phyloP scores from a whole-genome alignment of 30 jellyfish, hydroid and myxozoan genomes.

The Pseudorhiza aurosa region DNA sequence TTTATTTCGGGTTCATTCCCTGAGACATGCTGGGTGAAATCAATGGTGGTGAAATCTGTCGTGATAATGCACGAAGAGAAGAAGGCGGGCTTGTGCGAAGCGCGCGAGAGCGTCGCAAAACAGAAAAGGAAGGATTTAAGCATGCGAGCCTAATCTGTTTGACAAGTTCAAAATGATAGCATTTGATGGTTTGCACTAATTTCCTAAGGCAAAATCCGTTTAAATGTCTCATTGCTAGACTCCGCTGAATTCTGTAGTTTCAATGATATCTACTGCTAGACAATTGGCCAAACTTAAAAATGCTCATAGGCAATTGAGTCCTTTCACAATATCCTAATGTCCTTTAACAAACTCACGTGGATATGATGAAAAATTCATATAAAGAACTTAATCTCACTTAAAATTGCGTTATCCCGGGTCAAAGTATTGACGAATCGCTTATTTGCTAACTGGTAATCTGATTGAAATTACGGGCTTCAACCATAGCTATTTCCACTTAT shows the following conservation, averaged over 20 bases:
- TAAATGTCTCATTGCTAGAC: constrained; percentile 5
- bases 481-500: constrained; percentile 34
- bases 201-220: constrained; percentile 6
- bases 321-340: constrained; percentile 43
- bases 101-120: too few species aligned
- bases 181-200: neutral
- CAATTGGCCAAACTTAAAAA: constrained; percentile 29
- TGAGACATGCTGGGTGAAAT: too few species aligned
- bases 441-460: constrained; percentile 53
- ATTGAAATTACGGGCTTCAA: constrained; percentile 60
- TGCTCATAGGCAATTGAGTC: constrained; percentile 36
- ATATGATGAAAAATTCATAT: constrained; percentile 56
- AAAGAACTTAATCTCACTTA: constrained; percentile 46
- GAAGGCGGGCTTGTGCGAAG: too few species aligned
- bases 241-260: constrained; percentile 30
- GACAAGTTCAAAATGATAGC: neutral
- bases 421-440: constrained; percentile 32
- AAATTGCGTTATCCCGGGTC: constrained; percentile 73
- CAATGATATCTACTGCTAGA: constrained; percentile 21
- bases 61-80: too few species aligned
- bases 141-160: too few species aligned
- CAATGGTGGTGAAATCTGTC: too few species aligned
- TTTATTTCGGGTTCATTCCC: too few species aligned
- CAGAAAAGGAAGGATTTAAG: too few species aligned
- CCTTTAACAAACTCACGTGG: constrained; percentile 76